Evolutionary conservation across 2,113 vertebrate species (phyloP).

Genomic region (Hystrix brachyura): DNA sequence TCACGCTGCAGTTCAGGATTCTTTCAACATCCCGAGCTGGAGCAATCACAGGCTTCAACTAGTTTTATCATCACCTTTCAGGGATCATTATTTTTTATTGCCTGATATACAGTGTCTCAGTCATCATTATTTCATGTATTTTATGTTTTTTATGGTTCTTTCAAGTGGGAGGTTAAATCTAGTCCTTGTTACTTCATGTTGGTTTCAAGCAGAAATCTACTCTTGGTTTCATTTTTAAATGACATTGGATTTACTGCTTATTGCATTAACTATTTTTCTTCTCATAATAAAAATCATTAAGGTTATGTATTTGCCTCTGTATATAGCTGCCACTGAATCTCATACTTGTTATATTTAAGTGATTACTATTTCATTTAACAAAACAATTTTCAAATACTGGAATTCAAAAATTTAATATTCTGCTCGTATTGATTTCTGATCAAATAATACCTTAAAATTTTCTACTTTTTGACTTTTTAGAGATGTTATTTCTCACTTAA

Average conservation of each 20-base stretch:
- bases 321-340: neutral
- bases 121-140: neutral
- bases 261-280: neutral
- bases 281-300: neutral
- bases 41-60: neutral
- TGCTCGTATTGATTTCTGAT: neutral
- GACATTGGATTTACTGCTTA: neutral
- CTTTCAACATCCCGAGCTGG: neutral
- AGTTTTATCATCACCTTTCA: neutral
- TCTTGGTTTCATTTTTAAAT: constrained; percentile 18
- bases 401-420: neutral
- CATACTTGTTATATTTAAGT: neutral
- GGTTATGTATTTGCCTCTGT: neutral
- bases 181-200: neutral
- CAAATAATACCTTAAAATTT: neutral
- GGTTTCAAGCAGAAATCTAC: neutral
- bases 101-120: neutral
- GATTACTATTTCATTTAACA: constrained; percentile 11
- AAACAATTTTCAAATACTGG: neutral
- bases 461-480: neutral
- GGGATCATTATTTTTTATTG: neutral
- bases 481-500: neutral
- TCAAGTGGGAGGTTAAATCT: neutral
- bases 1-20: neutral
- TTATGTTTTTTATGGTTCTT: neutral